Evolutionary conservation across 2,113 vertebrate genomes (phyloP).

Genomic region (Micronisus gabar): DNA sequence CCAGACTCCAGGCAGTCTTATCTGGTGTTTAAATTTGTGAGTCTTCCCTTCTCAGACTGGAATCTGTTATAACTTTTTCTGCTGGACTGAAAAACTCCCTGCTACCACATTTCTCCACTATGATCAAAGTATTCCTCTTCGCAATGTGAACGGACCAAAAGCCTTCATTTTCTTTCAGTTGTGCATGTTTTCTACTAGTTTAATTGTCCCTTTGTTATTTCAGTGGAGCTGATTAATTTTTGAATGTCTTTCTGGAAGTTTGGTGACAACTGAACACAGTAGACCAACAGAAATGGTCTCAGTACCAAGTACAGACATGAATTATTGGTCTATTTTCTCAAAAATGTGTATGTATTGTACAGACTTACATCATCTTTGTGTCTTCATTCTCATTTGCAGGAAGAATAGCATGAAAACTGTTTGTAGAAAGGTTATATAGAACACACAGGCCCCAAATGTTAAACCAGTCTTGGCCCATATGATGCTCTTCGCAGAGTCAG

Average conservation of each 20-base stretch:
- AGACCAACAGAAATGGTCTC: background rate
- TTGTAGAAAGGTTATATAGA: background rate
- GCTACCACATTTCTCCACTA: background rate
- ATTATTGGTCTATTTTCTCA: background rate
- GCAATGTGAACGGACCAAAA: background rate
- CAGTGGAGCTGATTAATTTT: background rate
- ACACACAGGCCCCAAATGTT: background rate
- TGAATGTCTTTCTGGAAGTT: background rate
- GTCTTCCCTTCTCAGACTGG: background rate
- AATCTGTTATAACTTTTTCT: background rate
- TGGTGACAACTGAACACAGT: background rate
- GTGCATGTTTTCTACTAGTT: background rate
- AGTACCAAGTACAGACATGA: background rate
- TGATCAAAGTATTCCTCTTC: background rate
- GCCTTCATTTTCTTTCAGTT: background rate
- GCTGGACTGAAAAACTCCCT: background rate
- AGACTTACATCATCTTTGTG: background rate
- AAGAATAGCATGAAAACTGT: background rate
- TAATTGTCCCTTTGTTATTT: background rate
- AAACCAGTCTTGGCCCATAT: background rate
- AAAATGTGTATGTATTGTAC: background rate
- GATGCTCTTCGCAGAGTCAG: background rate
- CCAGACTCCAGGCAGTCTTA: background rate
- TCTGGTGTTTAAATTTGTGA: background rate
- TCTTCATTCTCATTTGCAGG: background rate